phyloP scores from a whole-genome alignment of 2,888 invertebrate genomes.

The Boloria euphrosyne region DNA sequence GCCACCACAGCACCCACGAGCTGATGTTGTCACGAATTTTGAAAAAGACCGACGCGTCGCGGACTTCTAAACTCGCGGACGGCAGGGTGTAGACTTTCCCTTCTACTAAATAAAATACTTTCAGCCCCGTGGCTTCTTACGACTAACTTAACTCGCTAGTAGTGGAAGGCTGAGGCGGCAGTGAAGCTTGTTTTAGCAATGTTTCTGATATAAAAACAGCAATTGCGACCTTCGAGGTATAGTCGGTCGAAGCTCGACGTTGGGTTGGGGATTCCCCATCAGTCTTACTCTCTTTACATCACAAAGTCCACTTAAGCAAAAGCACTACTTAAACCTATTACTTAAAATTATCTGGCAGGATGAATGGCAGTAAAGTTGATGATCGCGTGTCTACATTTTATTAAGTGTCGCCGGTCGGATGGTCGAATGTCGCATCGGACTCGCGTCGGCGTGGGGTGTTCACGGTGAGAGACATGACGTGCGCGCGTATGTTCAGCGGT shows the following conservation, averaged over 20 bases:
- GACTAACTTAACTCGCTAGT: conserved; percentile 56
- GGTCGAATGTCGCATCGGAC: conserved; percentile 55
- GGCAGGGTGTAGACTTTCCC: conserved; percentile 49
- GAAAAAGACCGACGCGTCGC: conserved; percentile 51
- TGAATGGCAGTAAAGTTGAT: conserved; percentile 57
- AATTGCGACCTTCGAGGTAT: conserved; percentile 46
- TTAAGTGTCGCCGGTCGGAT: conserved; percentile 59
- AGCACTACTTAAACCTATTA: conserved; percentile 54
- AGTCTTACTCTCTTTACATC: conserved; percentile 52
- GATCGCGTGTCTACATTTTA: conserved; percentile 51
- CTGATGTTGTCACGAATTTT: conserved; percentile 78
- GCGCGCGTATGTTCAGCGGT: conserved; percentile 69
- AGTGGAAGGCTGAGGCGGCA: conserved; percentile 62
- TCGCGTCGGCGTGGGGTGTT: conserved; percentile 50
- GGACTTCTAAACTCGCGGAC: conserved; percentile 45
- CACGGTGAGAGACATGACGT: conserved; percentile 60
- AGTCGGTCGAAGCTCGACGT: conserved; percentile 23
- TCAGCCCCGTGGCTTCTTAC: conserved; percentile 45
- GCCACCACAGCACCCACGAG: conserved; percentile 80
- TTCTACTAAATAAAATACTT: conserved; percentile 42
- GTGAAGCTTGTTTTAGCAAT: conserved; percentile 65
- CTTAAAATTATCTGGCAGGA: conserved; percentile 49
- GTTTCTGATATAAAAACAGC: conserved; percentile 54
- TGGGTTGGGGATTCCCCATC: conserved; percentile 43
- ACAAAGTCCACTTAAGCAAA: conserved; percentile 55